phyloP scores from a whole-genome alignment of 2,113 vertebrate genomes.

The Raphicerus campestris region DNA sequence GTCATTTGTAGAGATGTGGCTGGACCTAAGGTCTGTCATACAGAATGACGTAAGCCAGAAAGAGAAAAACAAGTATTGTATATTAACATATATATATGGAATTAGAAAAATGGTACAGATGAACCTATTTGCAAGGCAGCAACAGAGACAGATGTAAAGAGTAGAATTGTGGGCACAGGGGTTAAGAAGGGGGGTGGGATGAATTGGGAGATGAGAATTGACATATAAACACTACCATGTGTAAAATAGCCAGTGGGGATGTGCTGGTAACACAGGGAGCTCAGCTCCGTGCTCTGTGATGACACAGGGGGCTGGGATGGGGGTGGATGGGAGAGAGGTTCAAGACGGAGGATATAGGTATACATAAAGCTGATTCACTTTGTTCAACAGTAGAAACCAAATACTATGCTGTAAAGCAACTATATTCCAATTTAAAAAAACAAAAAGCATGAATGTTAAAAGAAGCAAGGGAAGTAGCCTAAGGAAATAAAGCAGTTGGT shows the following conservation, averaged over 20 bases:
- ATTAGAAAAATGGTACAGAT: not conserved
- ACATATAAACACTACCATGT: not conserved
- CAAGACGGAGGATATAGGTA: not conserved
- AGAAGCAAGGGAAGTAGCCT: not conserved
- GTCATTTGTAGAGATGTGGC: not conserved
- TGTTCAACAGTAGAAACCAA: not conserved
- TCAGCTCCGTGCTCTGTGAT: not conserved
- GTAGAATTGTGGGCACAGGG: not conserved
- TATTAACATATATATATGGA: not conserved
- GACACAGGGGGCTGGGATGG: not conserved
- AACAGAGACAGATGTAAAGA: not conserved
- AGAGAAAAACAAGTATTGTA: not conserved
- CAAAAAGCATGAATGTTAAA: not conserved
- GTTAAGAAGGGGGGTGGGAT: not conserved
- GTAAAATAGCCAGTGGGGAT: not conserved
- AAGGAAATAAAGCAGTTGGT: not conserved
- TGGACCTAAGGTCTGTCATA: not conserved
- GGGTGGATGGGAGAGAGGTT: not conserved
- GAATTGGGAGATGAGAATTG: not conserved
- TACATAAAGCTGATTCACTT: not conserved
- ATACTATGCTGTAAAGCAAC: not conserved
- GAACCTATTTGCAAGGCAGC: not conserved
- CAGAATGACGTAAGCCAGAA: not conserved
- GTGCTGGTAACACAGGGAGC: not conserved
- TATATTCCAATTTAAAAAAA: not conserved